Evolutionary conservation across 2,113 vertebrate genomes (phyloP), one percentile per base, ranked within the genome.

Genomic region (Takifugu bimaculatus): DNA sequence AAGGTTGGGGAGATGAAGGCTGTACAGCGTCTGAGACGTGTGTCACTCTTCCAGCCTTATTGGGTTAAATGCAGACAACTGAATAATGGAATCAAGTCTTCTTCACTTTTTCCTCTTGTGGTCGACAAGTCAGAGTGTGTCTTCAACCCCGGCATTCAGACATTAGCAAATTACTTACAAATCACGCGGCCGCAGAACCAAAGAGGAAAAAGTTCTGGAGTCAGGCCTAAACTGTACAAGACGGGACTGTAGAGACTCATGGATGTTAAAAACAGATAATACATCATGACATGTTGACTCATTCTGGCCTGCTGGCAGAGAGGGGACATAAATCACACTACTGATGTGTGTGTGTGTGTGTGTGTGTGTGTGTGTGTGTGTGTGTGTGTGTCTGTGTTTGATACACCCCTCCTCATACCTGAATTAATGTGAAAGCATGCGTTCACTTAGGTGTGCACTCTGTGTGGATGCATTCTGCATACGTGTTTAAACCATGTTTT

Each of bases 221-320:
- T 39, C 51, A 65, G 69, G 79, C 63, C 78, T 52, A 29, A 29
- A 70, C 63, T 25, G 60, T 47, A 58, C 50, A 64, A 65, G 62
- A 59, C 47, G 57, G 72, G 71, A 75, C 65, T 72, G 68, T 6
- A 29, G 60, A 61, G 72, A 75, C 54, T 77, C 65, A 58, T 42
- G 64, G 51, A 50, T 67, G 72, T 78, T 72, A 55, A 55, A 78
- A 81, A 78, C 77, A 70, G 70, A 86, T 78, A 68, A 85, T 72
- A 72, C 72, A 66, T 82, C 75, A 52, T 69, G 82, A 73, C 81
- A 78, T 78, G 81, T 82, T 86, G 79, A 84, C 84, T 84, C 78
- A 81, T 57, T 78, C 64, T 71, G 63, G 11, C 52, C 68, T 48
- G 44, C 28, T 61, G 71, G 73, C 26, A 29, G 25, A 54, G 15